A percentile compares a stretch with the other conserved stretches of the same genome.
Evolutionary conservation across 1,140 invertebrate genomes (phyloP).

Genomic region (Panagrolaimus sp.): DNA sequence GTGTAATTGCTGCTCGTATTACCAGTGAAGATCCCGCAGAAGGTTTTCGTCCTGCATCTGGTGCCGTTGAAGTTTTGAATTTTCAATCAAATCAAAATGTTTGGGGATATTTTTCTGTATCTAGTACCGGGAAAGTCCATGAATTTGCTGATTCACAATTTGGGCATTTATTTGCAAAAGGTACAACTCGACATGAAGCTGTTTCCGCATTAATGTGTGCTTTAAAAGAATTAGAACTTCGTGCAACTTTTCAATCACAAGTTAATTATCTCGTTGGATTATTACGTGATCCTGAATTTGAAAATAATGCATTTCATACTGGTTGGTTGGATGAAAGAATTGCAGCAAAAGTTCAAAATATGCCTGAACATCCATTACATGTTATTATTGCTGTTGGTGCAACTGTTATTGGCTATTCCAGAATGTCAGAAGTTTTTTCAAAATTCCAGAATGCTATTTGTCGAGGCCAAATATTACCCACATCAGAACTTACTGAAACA

Average conservation of each 20-base stretch:
- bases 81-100: slow-evolving; percentile 97
- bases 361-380: slow-evolving; percentile 87
- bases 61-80: slow-evolving; percentile 96
- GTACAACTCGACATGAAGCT: slow-evolving; percentile 71
- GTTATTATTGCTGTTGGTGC: slow-evolving; percentile 88
- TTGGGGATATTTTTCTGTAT: slow-evolving; percentile 99
- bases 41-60: slow-evolving; percentile 96
- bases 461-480: slow-evolving; percentile 87
- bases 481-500: slow-evolving; percentile 80
- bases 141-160: slow-evolving; percentile 99
- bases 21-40: slow-evolving; percentile 99
- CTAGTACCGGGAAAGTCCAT: slow-evolving; percentile 90
- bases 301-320: slow-evolving; percentile 84
- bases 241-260: slow-evolving; percentile 94
- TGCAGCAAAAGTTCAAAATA: slow-evolving; percentile 74
- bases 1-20: slow-evolving; percentile 96
- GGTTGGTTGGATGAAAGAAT: slow-evolving; percentile 95
- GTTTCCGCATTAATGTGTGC: slow-evolving; percentile 83
- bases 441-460: slow-evolving; percentile 86
- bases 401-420: slow-evolving; percentile 83
- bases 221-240: slow-evolving; percentile 90
- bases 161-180: slow-evolving; percentile 99
- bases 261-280: slow-evolving; percentile 95
- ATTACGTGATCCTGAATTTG: slow-evolving; percentile 83
- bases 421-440: slow-evolving; percentile 73